Conservation (phyloP, 2,797 vertebrate genomes). For the Smutsia gigantea region DNA sequence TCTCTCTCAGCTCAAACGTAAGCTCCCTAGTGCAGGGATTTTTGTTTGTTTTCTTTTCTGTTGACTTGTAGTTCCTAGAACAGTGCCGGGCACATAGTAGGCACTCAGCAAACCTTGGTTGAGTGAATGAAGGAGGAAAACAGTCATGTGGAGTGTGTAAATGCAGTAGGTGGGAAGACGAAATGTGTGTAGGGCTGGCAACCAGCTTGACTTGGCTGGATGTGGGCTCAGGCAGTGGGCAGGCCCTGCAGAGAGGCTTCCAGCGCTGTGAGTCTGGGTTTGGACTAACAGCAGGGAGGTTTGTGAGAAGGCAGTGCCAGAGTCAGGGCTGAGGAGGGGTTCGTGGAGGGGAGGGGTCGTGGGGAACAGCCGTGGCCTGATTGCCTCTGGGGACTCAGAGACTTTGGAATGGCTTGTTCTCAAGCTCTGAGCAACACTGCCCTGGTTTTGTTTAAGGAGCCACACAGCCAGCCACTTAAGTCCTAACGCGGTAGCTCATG, state of each 20-base stretch:
- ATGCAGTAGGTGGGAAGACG: accelerated
- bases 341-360: neutral
- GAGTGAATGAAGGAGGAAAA: neutral
- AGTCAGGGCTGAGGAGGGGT: neutral
- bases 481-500: no score
- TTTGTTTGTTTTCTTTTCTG: neutral
- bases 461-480: neutral
- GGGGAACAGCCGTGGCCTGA: neutral
- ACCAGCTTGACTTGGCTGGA: neutral
- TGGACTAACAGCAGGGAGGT: neutral
- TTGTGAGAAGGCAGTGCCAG: neutral
- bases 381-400: neutral
- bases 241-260: neutral
- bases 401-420: neutral
- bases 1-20: neutral
- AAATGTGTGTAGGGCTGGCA: neutral
- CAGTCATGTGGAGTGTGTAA: accelerated
- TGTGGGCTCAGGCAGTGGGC: accelerated
- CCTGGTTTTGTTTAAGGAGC: neutral
- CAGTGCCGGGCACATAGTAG: neutral
- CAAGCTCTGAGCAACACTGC: neutral
- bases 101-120: neutral
- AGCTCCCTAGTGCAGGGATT: neutral
- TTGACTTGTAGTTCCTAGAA: neutral
- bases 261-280: neutral